A percentile compares a stretch with the other conserved stretches of the same genome.
Evolutionary conservation across 2,797 vertebrate genomes (phyloP).

Genomic region (Cacajao melanocephalus): DNA sequence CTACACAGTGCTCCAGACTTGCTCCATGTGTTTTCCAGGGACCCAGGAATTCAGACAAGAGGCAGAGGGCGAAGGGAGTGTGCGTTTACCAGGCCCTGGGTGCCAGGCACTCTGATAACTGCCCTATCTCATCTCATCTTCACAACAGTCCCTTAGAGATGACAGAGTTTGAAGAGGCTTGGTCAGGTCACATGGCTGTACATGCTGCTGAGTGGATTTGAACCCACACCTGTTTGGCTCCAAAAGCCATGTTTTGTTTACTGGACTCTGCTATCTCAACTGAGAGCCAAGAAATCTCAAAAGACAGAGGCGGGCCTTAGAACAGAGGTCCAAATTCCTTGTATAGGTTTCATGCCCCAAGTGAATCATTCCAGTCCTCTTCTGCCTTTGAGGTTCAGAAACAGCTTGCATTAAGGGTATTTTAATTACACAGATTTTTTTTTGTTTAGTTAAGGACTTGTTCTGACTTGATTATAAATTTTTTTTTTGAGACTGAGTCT

Average conservation of each 20-base stretch:
- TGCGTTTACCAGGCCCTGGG: fast-evolving
- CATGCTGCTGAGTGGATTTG: not conserved
- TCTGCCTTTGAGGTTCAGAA: not conserved
- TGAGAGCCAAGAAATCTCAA: not conserved
- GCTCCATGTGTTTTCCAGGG: not conserved
- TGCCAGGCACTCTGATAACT: fast-evolving
- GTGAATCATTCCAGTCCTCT: not conserved
- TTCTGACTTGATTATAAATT: not conserved
- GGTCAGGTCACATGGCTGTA: not conserved
- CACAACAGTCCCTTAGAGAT: not conserved
- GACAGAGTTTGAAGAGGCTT: not conserved
- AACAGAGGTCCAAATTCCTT: constrained; percentile 46
- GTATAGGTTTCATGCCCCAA: not conserved
- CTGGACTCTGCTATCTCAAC: constrained; percentile 41
- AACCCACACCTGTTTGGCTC: not conserved
- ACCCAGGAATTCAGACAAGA: not conserved
- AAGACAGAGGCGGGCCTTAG: not conserved
- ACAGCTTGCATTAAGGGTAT: not conserved
- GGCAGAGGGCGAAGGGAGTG: not conserved
- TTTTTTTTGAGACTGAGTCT: not conserved
- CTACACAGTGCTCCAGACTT: not conserved
- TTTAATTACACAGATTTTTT: not conserved
- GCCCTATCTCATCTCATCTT: not conserved
- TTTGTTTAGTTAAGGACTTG: not conserved
- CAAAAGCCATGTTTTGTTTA: not conserved